These are phyloP conservation scores for Zaprionus bogoriensis DNA, from an alignment of 2,888 invertebrate genomes.

Conservation along the genomic window DNA sequence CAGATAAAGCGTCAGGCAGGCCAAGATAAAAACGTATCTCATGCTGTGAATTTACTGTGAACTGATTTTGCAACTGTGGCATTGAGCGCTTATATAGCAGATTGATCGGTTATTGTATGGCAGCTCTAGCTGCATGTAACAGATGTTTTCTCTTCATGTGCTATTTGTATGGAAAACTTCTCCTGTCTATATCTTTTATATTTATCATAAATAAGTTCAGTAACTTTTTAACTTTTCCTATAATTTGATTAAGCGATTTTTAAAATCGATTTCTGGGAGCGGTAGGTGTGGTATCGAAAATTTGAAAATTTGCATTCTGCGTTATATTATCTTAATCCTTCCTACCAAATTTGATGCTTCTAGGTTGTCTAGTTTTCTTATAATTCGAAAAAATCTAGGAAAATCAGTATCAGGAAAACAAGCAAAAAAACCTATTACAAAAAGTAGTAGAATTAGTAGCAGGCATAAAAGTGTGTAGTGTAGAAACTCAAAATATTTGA, in stretches of 20 bases:
- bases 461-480: no score
- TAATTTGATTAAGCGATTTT: no score
- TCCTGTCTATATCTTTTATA: no score
- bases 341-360: no score
- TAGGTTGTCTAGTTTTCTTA: no score
- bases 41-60: neutral
- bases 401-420: neutral
- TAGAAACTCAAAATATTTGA: no score
- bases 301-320: no score
- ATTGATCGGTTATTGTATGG: neutral
- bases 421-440: neutral
- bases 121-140: neutral
- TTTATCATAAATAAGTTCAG: no score
- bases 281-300: no score
- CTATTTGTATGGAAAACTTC: neutral
- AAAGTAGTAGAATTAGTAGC: neutral
- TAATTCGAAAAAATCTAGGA: neutral
- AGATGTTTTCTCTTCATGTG: neutral
- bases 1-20: neutral
- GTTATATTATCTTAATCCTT: no score
- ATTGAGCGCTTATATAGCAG: neutral
- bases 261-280: no score
- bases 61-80: neutral
- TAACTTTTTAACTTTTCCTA: no score
- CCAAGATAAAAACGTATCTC: slow-evolving; percentile 3